These are phyloP conservation scores for Scaptomyza hsui DNA, from an alignment of 1,140 invertebrate species.

Conservation along the genomic window DNA sequence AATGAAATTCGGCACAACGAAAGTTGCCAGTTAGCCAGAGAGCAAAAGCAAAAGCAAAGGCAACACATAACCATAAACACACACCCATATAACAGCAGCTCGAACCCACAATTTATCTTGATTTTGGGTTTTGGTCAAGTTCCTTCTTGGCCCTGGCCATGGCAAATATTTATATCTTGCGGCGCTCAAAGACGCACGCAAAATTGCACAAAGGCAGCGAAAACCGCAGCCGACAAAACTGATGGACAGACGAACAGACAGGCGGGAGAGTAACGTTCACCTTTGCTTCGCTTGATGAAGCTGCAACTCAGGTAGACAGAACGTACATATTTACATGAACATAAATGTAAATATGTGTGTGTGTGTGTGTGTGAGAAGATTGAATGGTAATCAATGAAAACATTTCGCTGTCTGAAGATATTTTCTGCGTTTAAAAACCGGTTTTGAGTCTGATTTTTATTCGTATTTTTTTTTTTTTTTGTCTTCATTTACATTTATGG, in stretches of 20 bases:
- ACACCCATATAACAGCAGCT: slow-evolving; percentile 33
- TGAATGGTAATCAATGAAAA: slow-evolving; percentile 70
- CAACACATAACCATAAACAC: slow-evolving; percentile 33
- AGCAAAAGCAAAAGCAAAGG: not conserved
- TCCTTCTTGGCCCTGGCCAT: slow-evolving; percentile 46
- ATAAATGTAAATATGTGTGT: not conserved
- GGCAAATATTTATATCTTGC: slow-evolving; percentile 7
- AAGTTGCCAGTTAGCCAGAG: slow-evolving; percentile 48
- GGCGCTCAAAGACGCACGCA: slow-evolving; percentile 23
- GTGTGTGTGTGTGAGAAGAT: slow-evolving; percentile 15
- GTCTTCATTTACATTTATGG: slow-evolving; percentile 21
- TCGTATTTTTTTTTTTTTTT: slow-evolving; percentile 32
- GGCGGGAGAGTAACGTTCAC: slow-evolving; percentile 15
- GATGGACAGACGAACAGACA: not conserved
- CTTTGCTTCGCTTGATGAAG: slow-evolving; percentile 44
- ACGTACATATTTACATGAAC: not conserved
- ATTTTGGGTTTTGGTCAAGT: slow-evolving; percentile 47
- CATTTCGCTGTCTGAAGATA: slow-evolving; percentile 29
- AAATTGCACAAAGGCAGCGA: slow-evolving; percentile 39
- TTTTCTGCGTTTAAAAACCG: slow-evolving; percentile 36
- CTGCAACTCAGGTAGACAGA: slow-evolving; percentile 39
- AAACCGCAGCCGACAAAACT: not conserved
- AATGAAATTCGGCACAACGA: slow-evolving; percentile 80
- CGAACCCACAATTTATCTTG: slow-evolving; percentile 69
- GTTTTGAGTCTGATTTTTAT: slow-evolving; percentile 26